Evolutionary conservation across 2,888 invertebrate species (phyloP).

Genomic region (Ormyrus rosae): DNA sequence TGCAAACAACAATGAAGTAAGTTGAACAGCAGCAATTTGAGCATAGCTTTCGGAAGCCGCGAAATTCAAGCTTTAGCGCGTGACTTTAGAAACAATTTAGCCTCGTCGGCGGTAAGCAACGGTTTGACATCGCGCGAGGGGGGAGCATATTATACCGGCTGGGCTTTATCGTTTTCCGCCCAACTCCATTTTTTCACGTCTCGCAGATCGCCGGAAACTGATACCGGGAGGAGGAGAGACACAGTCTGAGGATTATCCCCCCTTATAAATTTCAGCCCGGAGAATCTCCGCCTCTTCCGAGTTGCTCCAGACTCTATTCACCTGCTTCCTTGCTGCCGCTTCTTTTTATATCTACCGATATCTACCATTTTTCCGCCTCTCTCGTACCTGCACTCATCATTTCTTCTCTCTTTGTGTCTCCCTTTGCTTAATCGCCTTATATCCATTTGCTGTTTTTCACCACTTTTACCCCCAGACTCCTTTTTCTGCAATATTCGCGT

Average conservation of each 20-base stretch:
- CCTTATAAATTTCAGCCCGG: slow-evolving; percentile 52
- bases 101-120: too few relatives aligned
- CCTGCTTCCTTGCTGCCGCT: slow-evolving; percentile 19
- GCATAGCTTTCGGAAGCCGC: too few relatives aligned
- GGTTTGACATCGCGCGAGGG: too few relatives aligned
- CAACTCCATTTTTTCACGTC: too few relatives aligned
- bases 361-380: slow-evolving; percentile 28
- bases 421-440: slow-evolving; percentile 34
- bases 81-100: too few relatives aligned
- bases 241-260: slow-evolving; percentile 34
- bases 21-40: too few relatives aligned
- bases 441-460: slow-evolving; percentile 31
- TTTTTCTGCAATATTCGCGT: slow-evolving; percentile 10
- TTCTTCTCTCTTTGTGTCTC: slow-evolving; percentile 1
- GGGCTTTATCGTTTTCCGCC: too few relatives aligned
- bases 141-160: too few relatives aligned
- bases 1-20: too few relatives aligned
- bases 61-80: too few relatives aligned
- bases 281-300: slow-evolving; percentile 33
- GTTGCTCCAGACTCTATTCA: slow-evolving; percentile 33
- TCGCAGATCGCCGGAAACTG: too few relatives aligned
- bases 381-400: not conserved
- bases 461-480: not conserved
- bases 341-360: slow-evolving; percentile 13
- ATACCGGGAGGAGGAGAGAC: too few relatives aligned